Conservation (phyloP, 2,797 vertebrate species). For the Acanthiza pusilla region DNA sequence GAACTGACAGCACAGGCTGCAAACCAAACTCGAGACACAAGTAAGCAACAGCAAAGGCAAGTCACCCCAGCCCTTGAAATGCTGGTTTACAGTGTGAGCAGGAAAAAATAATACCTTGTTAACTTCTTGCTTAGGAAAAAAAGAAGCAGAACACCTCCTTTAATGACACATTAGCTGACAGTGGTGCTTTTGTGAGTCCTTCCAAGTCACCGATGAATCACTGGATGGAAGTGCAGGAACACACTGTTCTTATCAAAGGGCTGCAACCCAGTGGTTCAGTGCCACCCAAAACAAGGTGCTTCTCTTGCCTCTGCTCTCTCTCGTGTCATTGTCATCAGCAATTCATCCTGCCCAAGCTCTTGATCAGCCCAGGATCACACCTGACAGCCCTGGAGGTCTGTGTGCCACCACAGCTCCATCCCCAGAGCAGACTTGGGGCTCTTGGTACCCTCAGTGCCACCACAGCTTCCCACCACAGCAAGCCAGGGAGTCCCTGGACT, state of each 20-base stretch:
- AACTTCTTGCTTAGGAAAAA: conserved; percentile 33
- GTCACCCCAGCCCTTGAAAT: not conserved
- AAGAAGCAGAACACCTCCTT: not conserved
- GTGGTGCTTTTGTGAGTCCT: not conserved
- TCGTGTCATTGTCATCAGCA: fast-evolving
- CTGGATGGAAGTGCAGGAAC: not conserved
- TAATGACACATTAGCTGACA: conserved; percentile 18
- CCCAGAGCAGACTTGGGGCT: not conserved
- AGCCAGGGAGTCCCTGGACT: not conserved
- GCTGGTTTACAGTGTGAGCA: not conserved
- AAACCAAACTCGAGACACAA: not conserved
- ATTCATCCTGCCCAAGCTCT: not conserved
- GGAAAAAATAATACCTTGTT: not conserved
- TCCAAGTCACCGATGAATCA: not conserved
- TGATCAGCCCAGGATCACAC: not conserved
- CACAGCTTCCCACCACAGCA: not conserved
- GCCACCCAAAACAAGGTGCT: not conserved
- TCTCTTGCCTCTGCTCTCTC: not conserved
- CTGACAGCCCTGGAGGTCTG: not conserved
- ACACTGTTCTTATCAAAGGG: not conserved
- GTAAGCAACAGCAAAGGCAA: not conserved
- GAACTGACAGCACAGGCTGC: not conserved
- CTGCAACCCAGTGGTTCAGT: fast-evolving
- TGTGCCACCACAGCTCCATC: not conserved
- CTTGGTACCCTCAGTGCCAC: fast-evolving